Evolutionary conservation across 2,113 vertebrate species (phyloP), one percentile per base, ranked within the genome.

Genomic region (Anguilla rostrata): DNA sequence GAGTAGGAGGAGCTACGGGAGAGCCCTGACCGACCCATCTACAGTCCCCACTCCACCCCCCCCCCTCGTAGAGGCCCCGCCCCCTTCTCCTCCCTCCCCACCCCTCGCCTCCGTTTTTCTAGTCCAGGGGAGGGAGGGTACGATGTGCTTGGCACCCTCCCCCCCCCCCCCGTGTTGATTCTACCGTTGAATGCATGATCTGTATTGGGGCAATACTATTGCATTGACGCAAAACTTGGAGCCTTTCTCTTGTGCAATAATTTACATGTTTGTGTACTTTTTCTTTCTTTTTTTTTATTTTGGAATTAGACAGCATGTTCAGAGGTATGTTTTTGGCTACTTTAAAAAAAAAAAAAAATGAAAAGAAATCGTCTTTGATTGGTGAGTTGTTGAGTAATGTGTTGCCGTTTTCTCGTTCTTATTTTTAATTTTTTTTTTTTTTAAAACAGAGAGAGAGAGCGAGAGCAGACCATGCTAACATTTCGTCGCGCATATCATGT

Each of bases 201-300:
- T 99, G 97, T 99, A 98, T 98, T 95, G 97, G 98, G 98, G 98
- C 98, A 99, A 99, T 99, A 99, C 97, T 97, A 96, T 98, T 98
- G 98, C 98, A 99, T 98, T 98, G 97, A 98, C 97, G 97, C 98
- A 98, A 98, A 53, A 99, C 97, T 98, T 98, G 97, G 96, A 99
- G 98, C 98, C 98, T 98, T 99, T 99, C 98, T 99, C 97, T 99
- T 99, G 98, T 99, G 98, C 98, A 99, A 99, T 99, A 99, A 99
- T 99, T 99, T 99, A 98, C 98, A 99, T 99, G 97, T 98, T 34
- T 96, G 97, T 99, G 97, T 99, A 98, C 97, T 98, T 97, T 90
- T 92, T 93, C 92, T 94, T 95, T 93, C 95, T 88, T 93, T 92
- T 94, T 85, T 95, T 94, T 94, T 11, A 92, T 95, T 94, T 95